Evolutionary conservation across 2,888 invertebrate genomes (phyloP), one percentile per base, ranked within the genome.

Genomic region (Xestia sexstrigata): DNA sequence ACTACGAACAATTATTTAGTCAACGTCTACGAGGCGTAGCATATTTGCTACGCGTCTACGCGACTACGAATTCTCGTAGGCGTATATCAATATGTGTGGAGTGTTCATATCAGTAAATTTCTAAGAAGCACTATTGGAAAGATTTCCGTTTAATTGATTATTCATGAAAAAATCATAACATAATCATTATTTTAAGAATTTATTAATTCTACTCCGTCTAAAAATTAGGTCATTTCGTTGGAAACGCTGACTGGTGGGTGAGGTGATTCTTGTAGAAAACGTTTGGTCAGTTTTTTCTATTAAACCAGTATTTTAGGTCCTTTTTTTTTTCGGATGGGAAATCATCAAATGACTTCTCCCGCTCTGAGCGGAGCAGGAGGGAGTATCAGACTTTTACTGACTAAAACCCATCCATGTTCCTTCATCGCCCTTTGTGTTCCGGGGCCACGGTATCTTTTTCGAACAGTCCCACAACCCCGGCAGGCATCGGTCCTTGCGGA

Each of bases 61-160:
- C 55, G 17, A 75, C 87, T 89, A 87, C 90, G 87, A 71, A 76
- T 67, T 58, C 76, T 74, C 84, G 89, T 86, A 89, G 84, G 79
- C 83, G 83, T 83, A 60, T 68, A 30, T 26, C 7, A 58, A 58
- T 26, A 26, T n/a, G 30, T 73, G 74, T 87, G 67, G 72, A 81
- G 65, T 74, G 68, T 71, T 84, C 70, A 45, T 82, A 78, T 74
- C 83, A 83, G 70, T 45, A 71, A 79, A 83, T 85, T 87, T 87
- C 83, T 78, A 26, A 58, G 76, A 85, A 88, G 78, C 71, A 74
- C 49, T 73, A 83, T 68, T n/a, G 60, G 13, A 68, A 60, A 72
- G 26, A 52, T 83, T 85, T 78, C 17, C 15, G 66, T 66, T 23
- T 49, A 45, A 52, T 58, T 69, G 0, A 17, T 60, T 42, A 60